Conservation (phyloP, 2,888 invertebrate genomes). For the Zele albiditarsus region DNA sequence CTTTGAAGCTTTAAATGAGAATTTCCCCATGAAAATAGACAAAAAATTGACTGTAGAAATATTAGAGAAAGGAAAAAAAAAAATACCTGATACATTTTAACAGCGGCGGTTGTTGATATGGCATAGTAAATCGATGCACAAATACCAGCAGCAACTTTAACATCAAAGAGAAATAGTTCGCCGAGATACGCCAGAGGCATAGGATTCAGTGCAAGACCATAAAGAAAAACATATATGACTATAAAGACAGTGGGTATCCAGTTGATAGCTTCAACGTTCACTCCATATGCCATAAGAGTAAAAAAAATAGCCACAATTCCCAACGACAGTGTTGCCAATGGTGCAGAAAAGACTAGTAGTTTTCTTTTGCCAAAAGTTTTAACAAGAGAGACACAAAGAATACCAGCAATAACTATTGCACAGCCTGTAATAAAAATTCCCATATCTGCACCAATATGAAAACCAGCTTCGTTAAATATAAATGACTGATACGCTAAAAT, state of each 20-base stretch:
- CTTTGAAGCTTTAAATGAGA: background rate
- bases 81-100: slow-evolving; percentile 68
- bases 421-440: slow-evolving; percentile 64
- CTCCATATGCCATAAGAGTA: slow-evolving; percentile 54
- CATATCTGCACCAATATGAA: slow-evolving; percentile 61
- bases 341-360: slow-evolving; percentile 62
- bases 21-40: background rate
- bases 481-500: slow-evolving; percentile 67
- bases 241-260: slow-evolving; percentile 68
- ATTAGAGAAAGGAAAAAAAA: slow-evolving; percentile 6
- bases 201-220: slow-evolving; percentile 68
- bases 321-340: slow-evolving; percentile 60
- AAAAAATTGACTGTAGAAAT: background rate
- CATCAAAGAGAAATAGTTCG: slow-evolving; percentile 68
- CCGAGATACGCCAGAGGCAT: slow-evolving; percentile 68
- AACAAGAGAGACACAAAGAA: slow-evolving; percentile 63
- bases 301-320: slow-evolving; percentile 63
- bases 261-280: slow-evolving; percentile 58
- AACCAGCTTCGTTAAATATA: slow-evolving; percentile 65
- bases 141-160: slow-evolving; percentile 68
- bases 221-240: slow-evolving; percentile 63
- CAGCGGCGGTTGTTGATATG: slow-evolving; percentile 59
- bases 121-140: slow-evolving; percentile 67
- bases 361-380: slow-evolving; percentile 63
- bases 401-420: slow-evolving; percentile 64